phyloP scores from a whole-genome alignment of 2,113 vertebrate species.

The Miniopterus natalensis region DNA sequence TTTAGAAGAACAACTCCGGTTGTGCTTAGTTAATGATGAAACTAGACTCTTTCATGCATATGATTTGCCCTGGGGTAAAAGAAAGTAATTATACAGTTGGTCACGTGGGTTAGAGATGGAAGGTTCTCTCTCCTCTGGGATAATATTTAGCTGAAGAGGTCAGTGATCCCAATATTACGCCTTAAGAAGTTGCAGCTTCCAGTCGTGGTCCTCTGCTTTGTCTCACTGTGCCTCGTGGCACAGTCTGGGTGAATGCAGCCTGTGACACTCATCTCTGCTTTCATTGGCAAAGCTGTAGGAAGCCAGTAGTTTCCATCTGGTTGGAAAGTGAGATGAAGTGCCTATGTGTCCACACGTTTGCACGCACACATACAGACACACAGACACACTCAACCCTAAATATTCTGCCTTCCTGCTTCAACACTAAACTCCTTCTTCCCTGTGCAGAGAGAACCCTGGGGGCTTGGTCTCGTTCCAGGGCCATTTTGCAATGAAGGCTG shows the following conservation, averaged over 20 bases:
- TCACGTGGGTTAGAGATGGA: background rate
- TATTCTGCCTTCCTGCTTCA: background rate
- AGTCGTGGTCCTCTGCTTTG: background rate
- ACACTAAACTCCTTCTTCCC: background rate
- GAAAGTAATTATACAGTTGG: background rate
- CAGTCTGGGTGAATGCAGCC: background rate
- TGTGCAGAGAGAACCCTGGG: background rate
- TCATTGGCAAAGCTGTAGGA: background rate
- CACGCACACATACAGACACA: background rate
- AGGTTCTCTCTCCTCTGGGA: slow-evolving; percentile 7
- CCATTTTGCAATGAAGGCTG: background rate
- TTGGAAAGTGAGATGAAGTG: background rate
- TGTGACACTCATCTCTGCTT: background rate
- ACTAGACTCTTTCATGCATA: background rate
- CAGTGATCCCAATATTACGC: background rate
- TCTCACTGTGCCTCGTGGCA: background rate
- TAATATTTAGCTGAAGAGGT: background rate
- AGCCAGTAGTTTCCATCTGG: background rate
- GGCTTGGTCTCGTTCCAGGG: background rate
- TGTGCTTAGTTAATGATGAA: background rate
- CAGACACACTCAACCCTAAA: background rate
- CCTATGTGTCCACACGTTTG: background rate
- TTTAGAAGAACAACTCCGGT: background rate
- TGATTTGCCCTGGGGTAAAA: background rate
- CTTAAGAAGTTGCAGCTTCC: background rate